Base-by-base conservation (phyloP, 2,888 invertebrate species). In the Metellina segmentata region DNA sequence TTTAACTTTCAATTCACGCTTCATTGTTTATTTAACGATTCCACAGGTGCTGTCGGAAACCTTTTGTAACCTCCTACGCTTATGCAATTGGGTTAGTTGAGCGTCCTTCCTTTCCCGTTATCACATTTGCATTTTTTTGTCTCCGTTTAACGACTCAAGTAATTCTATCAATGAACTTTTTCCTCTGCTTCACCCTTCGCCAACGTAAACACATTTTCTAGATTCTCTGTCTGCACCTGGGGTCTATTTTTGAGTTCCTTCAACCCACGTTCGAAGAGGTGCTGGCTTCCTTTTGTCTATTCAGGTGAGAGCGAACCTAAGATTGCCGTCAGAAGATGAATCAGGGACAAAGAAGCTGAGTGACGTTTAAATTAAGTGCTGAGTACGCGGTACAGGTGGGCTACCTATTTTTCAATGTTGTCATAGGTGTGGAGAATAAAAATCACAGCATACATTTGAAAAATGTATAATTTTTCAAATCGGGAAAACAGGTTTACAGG, bases 191-290 rank as follows among this genome's bases (percentile, higher is more conserved):
- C 49, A 51, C 48, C 34, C 52, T 69, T 81, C 13, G 48, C 61
- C 16, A 34, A 4, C 53, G 20, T 74, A 83, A 74, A 20, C 19
- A 74, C 19, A 74, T 83, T 74, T 83, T 16, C 51, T n/a, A 83
- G 53, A 19, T 49, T 19, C 16, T 52, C 7, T 53, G 74, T 74
- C 83, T 34, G 83, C 72, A 83, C 53, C 74, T 83, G 74, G 13
- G 53, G 16, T 34, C 83, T 83, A 51, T 83, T 83, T 52, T 6
- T 49, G 20, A 61, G 79, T 61, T 81, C 20, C 16, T 61, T n/a
- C 34, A 81, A 81, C 61, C 61, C 48, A 13, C 61, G 16, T n/a
- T 61, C 7, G 7, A 77, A 52, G 51, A 77, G 51, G 52, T 77
- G 16, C 9, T 51, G 49, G 7, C 7, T n/a, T 34, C 13, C 11